A percentile compares a stretch with the other conserved stretches of the same genome.
phyloP scores from a whole-genome alignment of 2,888 invertebrate genomes.

The Pristionchus exspectatus region DNA sequence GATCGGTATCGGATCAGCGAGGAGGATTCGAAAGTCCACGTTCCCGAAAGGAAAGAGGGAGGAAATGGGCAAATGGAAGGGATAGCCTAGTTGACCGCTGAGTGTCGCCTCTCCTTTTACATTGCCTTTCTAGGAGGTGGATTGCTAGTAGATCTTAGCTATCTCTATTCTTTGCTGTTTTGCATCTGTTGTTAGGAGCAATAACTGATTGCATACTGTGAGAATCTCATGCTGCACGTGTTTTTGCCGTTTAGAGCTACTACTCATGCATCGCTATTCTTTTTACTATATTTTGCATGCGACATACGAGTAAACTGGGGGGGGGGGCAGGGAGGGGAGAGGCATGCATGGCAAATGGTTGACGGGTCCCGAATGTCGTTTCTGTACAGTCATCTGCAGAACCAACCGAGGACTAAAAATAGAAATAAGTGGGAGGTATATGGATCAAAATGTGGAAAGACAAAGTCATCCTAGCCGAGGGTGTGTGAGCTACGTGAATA shows the following conservation, averaged over 20 bases:
- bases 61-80: not conserved
- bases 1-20: too few species aligned
- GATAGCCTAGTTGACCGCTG: not conserved
- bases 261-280: not conserved
- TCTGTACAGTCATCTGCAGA: not conserved
- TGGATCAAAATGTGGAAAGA: not conserved
- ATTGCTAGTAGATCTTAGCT: not conserved
- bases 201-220: too few species aligned
- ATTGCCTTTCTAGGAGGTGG: not conserved
- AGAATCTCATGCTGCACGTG: too few species aligned
- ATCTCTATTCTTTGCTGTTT: not conserved
- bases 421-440: not conserved
- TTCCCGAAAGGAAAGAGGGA: not conserved
- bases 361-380: not conserved
- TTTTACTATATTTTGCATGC: not conserved
- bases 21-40: too few species aligned
- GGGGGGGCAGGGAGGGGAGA: not conserved
- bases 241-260: too few species aligned
- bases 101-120: not conserved
- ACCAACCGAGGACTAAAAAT: not conserved
- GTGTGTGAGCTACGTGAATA: constrained; percentile 21
- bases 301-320: not conserved
- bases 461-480: not conserved
- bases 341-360: not conserved
- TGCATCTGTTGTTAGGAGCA: not conserved